Evolutionary conservation across 2,797 vertebrate genomes (phyloP), one percentile per base, ranked within the genome.

Genomic region (Microtus californicus): DNA sequence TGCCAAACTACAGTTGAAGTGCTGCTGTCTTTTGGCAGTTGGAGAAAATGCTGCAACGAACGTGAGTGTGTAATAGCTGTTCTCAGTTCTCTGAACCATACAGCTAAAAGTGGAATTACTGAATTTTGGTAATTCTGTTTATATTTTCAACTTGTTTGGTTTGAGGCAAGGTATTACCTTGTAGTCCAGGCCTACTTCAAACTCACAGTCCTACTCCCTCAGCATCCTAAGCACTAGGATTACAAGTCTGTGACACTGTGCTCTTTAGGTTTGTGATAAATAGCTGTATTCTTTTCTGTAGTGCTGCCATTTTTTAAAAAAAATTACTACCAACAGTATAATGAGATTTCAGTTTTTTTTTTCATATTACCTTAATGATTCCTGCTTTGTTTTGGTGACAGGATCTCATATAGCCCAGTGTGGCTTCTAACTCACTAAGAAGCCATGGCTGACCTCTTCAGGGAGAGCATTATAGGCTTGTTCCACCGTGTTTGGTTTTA

Each of bases 231-330:
- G 81, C 23, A 43, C 11, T 48, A 34, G 61, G 31, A 51, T n/a
- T 25, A 45, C 31, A 65, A 45, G 43, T 34, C 5, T 85, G 37
- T 34, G 19, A 19, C 40, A 4, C 27, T 45, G 4, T 29, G 27
- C 82, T 67, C 74, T 87, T 45, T 48, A 63, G 25, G 23, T 77
- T 90, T 79, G 59, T 87, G 74, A 96, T n/a, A 61, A 77, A 31
- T n/a, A 19, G 21, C 45, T 31, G 48, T 78, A 5, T 31, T 59
- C 37, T 92, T 83, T 85, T 40, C 61, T 67, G 6, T 29, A 21
- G 37, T 45, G 11, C 23, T 11, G 5, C 34, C 11, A 8, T 76
- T 81, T 76, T 69, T 37, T 2, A 6, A 21, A 21, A 59, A 23
- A 59, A 23, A 13, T 87, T 51, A 21, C 31, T 11, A 45, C 14